Conservation (phyloP, 2,888 invertebrate genomes). For the Euclidia mi region DNA sequence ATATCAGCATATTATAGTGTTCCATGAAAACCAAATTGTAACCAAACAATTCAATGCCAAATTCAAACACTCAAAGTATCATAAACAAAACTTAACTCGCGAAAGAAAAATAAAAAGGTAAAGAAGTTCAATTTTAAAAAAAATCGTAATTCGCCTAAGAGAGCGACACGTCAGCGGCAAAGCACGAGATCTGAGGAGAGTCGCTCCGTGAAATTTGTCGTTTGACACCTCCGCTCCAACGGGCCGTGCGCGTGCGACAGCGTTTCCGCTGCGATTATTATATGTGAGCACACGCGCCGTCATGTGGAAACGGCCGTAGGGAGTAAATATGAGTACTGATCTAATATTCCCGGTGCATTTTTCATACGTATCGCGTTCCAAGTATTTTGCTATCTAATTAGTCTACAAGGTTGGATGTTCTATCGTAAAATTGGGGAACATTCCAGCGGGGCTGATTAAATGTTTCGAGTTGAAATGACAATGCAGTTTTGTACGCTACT, state of each 20-base stretch:
- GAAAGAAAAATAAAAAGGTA: too few species aligned
- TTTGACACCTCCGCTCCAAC: constrained; percentile 79
- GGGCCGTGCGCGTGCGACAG: constrained; percentile 62
- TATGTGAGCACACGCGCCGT: constrained; percentile 59
- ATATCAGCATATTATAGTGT: too few species aligned
- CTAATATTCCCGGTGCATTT: constrained; percentile 38
- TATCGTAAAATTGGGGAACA: background rate
- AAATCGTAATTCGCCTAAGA: constrained; percentile 56
- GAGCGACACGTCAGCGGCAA: constrained; percentile 61
- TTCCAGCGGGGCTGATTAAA: background rate
- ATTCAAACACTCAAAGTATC: constrained; percentile 1
- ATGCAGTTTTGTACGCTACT: too few species aligned
- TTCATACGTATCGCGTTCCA: constrained; percentile 19
- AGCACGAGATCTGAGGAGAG: constrained; percentile 69
- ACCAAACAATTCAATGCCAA: background rate
- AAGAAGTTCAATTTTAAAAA: constrained; percentile 47
- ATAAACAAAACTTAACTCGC: background rate
- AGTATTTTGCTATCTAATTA: constrained; percentile 19
- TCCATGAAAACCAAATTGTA: too few species aligned
- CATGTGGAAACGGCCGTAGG: constrained; percentile 62
- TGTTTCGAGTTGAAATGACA: too few species aligned
- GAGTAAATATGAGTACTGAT: constrained; percentile 57
- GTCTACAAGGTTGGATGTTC: background rate
- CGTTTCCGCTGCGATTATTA: constrained; percentile 73
- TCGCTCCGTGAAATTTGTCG: constrained; percentile 78